A percentile compares a stretch with the other conserved stretches of the same genome.
Evolutionary conservation across 2,113 vertebrate species (phyloP).

Genomic region (Telmatochromis sp.): DNA sequence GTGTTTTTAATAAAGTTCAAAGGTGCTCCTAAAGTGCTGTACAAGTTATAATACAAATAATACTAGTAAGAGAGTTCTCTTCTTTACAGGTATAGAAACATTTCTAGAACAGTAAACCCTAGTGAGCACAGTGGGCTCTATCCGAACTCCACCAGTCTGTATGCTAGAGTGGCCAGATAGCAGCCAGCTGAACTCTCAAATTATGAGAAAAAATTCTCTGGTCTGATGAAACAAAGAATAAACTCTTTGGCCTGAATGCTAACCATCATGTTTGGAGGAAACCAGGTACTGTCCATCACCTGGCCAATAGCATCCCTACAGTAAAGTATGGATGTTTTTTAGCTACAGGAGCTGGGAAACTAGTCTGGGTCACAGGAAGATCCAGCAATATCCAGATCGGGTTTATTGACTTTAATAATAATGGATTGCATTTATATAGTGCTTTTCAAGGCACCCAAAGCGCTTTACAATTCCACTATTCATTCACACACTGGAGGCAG

Average conservation of each 20-base stretch:
- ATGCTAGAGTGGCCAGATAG: rapidly evolving
- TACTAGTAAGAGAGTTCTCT: not conserved
- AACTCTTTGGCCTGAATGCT: not conserved
- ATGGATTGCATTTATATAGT: not conserved
- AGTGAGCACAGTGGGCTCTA: not conserved
- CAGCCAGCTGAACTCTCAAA: not conserved
- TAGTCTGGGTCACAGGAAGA: not conserved
- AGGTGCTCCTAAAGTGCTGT: not conserved
- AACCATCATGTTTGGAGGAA: not conserved
- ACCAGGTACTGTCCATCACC: not conserved
- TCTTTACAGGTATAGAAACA: not conserved
- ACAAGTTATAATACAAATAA: not conserved
- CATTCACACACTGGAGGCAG: not conserved
- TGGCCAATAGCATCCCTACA: not conserved
- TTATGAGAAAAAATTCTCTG: not conserved
- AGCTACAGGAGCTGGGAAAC: not conserved
- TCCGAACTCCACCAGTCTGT: not conserved
- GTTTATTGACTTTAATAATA: not conserved
- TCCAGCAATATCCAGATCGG: not conserved
- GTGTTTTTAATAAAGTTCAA: not conserved
- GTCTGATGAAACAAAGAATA: not conserved
- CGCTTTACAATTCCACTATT: too few relatives aligned
- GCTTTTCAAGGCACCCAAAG: not conserved
- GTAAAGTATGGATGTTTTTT: not conserved
- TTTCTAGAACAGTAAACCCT: not conserved